These are phyloP conservation scores for Drosophila sordidula DNA, from an alignment of 2,888 invertebrate genomes.

Conservation along the genomic window DNA sequence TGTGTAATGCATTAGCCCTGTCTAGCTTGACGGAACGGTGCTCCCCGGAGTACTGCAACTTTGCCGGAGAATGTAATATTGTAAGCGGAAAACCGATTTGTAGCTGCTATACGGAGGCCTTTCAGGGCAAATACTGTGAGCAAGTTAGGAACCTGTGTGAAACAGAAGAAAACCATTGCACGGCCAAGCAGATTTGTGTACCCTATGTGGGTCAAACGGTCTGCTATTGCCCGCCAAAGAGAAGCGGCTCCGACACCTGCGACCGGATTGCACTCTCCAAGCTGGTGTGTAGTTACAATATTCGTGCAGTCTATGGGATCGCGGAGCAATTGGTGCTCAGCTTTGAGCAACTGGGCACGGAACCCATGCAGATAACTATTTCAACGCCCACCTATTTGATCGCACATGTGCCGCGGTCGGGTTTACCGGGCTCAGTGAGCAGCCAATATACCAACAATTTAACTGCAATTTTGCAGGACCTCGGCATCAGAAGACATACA, in stretches of 20 bases:
- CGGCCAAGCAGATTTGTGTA: slow-evolving; percentile 12
- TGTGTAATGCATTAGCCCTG: not conserved
- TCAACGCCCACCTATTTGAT: slow-evolving; percentile 34
- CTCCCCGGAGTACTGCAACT: slow-evolving; percentile 45
- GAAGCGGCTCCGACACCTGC: not conserved
- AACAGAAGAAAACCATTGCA: slow-evolving; percentile 18
- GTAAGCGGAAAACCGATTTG: slow-evolving; percentile 22
- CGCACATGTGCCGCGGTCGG: not conserved
- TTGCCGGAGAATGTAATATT: slow-evolving; percentile 39
- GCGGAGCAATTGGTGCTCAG: slow-evolving; percentile 33
- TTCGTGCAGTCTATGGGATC: slow-evolving; percentile 19
- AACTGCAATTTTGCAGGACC: slow-evolving; percentile 14
- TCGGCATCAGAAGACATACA: slow-evolving; percentile 36
- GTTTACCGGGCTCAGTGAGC: not conserved
- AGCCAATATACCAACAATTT: slow-evolving; percentile 23
- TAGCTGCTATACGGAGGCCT: slow-evolving; percentile 37
- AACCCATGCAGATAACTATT: slow-evolving; percentile 13
- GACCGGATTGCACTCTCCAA: slow-evolving; percentile 1
- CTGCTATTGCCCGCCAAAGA: slow-evolving; percentile 11
- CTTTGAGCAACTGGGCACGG: slow-evolving; percentile 12
- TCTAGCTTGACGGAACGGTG: slow-evolving; percentile 6
- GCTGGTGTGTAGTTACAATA: slow-evolving; percentile 30
- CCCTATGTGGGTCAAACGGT: slow-evolving; percentile 36
- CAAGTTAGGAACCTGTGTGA: slow-evolving; percentile 31
- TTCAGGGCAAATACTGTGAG: slow-evolving; percentile 43